Conservation (phyloP, 64 coral and sea anemone species). For the Orbicella faveolata region DNA sequence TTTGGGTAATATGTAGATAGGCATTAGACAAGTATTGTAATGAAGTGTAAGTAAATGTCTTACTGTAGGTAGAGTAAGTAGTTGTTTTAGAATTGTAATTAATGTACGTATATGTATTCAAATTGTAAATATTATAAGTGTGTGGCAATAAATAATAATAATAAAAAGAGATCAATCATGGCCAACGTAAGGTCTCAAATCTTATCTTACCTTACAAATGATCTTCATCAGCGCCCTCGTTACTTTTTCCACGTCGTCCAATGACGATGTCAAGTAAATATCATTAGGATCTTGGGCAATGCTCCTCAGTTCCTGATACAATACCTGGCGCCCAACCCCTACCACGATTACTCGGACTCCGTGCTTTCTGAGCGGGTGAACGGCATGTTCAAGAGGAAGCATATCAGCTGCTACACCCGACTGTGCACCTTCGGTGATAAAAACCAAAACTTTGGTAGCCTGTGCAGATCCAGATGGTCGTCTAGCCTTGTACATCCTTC, state of each 20-base stretch:
- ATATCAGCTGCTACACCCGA: neutral
- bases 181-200: neutral
- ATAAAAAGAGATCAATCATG: too few species aligned
- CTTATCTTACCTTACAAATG: constrained; percentile 28
- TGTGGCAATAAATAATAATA: too few species aligned
- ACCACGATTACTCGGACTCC: constrained; percentile 49
- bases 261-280: constrained; percentile 40
- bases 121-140: too few species aligned
- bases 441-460: constrained; percentile 37
- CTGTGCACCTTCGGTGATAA: constrained; percentile 32
- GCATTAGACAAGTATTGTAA: too few species aligned
- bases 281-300: constrained; percentile 11
- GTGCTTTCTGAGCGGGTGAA: constrained; percentile 22
- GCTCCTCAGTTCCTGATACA: constrained; percentile 25
- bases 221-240: constrained; percentile 12
- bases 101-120: too few species aligned
- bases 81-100: too few species aligned
- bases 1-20: too few species aligned
- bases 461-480: neutral
- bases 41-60: too few species aligned
- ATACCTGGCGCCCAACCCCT: constrained; percentile 30
- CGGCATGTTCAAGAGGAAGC: constrained; percentile 24
- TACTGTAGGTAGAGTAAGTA: too few species aligned
- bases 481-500: constrained; percentile 26
- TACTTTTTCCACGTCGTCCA: constrained; percentile 11